Conservation (phyloP, 2,888 invertebrate species). For the Leptura quadrifasciata region DNA sequence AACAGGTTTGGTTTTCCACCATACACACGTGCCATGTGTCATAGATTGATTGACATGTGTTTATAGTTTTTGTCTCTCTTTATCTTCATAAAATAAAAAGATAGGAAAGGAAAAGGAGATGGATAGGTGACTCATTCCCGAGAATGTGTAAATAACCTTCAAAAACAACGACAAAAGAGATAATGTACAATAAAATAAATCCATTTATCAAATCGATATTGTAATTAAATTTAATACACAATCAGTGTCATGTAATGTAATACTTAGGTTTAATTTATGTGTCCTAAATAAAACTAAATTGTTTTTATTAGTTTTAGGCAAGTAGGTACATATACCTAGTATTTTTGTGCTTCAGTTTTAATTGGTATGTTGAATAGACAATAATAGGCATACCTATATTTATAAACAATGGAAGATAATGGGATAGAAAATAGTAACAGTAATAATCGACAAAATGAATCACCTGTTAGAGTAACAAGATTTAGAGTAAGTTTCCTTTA, state of each 20-base stretch:
- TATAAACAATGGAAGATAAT: slow-evolving; percentile 23
- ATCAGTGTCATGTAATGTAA: background rate
- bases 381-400: background rate
- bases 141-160: background rate
- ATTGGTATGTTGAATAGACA: slow-evolving; percentile 16
- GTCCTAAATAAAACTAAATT: background rate
- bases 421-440: slow-evolving; percentile 17
- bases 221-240: background rate
- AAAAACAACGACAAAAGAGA: background rate
- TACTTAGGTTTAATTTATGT: background rate
- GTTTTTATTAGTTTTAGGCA: no score
- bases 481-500: slow-evolving; percentile 49
- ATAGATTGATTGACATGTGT: no score
- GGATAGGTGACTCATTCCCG: no score
- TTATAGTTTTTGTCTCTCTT: no score
- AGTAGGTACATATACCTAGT: no score
- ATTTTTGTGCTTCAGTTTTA: background rate
- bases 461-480: slow-evolving; percentile 45
- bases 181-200: no score
- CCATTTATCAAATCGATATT: background rate
- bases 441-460: background rate
- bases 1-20: no score
- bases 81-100: no score
- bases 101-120: no score
- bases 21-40: no score